Evolutionary conservation across 2,797 vertebrate genomes (phyloP).

Genomic region (Astyanax mexicanus): DNA sequence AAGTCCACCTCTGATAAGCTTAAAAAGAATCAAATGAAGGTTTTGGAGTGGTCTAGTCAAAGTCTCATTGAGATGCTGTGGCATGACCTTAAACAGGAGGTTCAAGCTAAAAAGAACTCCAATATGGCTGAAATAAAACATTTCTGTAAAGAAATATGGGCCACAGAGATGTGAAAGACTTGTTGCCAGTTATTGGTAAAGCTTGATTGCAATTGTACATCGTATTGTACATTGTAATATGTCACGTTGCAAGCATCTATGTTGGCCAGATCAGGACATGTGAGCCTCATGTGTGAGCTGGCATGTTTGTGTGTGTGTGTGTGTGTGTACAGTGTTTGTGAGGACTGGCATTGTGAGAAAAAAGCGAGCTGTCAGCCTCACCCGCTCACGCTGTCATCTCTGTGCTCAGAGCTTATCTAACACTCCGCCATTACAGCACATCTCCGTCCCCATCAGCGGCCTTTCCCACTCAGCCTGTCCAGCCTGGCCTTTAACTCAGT

Average conservation of each 20-base stretch:
- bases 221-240: neutral
- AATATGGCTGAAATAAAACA: no score
- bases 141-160: no score
- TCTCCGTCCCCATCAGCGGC: constrained; percentile 17
- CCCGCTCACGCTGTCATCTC: constrained; percentile 36
- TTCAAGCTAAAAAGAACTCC: no score
- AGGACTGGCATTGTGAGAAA: neutral
- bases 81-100: no score
- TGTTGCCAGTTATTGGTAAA: no score
- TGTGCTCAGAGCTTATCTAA: constrained; percentile 18
- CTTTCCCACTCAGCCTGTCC: constrained; percentile 2
- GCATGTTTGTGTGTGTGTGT: neutral
- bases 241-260: neutral
- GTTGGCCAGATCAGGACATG: neutral
- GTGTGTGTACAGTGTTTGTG: no score
- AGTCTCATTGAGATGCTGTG: no score
- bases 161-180: no score
- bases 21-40: no score
- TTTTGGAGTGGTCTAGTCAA: no score
- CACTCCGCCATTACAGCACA: constrained; percentile 9
- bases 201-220: no score
- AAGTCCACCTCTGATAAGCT: no score
- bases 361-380: constrained; percentile 8
- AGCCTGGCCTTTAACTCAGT: constrained; percentile 15
- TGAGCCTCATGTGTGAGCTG: constrained; percentile 5